Percentiles rank a stretch among this genome's conserved stretches.
phyloP scores from a whole-genome alignment of 2,797 vertebrate genomes.

The Acipenser transmontanus region DNA sequence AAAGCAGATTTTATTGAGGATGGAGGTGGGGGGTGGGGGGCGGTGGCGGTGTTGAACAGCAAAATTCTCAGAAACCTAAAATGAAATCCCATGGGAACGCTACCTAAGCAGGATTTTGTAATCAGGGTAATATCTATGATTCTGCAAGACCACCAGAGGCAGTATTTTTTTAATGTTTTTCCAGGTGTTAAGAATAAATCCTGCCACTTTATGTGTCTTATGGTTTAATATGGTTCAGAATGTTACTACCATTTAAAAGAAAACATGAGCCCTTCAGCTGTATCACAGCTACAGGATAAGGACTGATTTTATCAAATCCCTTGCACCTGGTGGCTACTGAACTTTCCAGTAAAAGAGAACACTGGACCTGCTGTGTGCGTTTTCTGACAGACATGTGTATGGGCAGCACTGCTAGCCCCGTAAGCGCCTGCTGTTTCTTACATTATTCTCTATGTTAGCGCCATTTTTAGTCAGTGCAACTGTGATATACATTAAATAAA shows the following conservation, averaged over 20 bases:
- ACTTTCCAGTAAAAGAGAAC: slow-evolving; percentile 4
- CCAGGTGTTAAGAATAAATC: slow-evolving; percentile 9
- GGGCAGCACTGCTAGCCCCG: neutral
- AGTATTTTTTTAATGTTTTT: slow-evolving; percentile 5
- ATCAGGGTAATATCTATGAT: slow-evolving; percentile 9
- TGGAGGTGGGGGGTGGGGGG: too few species aligned
- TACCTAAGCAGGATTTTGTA: neutral
- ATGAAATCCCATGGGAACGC: neutral
- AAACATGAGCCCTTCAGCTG: slow-evolving; percentile 12
- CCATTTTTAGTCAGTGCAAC: slow-evolving; percentile 21
- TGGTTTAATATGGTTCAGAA: slow-evolving; percentile 7
- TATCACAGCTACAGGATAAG: slow-evolving; percentile 10
- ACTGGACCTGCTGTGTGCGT: slow-evolving; percentile 4
- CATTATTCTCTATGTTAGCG: neutral
- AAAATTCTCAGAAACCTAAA: neutral
- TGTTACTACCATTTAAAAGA: slow-evolving; percentile 14
- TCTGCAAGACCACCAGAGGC: slow-evolving; percentile 1
- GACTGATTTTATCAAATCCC: slow-evolving; percentile 19
- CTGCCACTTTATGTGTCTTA: slow-evolving; percentile 4
- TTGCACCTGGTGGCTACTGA: slow-evolving; percentile 8
- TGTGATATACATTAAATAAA: slow-evolving; percentile 37
- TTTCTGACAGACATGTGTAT: neutral
- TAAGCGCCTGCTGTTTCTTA: slow-evolving; percentile 11
- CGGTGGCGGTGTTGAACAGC: too few species aligned
- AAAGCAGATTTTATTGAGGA: too few species aligned